Base-by-base conservation (phyloP, 2,888 invertebrate genomes). In the Limnephilus rhombicus region DNA sequence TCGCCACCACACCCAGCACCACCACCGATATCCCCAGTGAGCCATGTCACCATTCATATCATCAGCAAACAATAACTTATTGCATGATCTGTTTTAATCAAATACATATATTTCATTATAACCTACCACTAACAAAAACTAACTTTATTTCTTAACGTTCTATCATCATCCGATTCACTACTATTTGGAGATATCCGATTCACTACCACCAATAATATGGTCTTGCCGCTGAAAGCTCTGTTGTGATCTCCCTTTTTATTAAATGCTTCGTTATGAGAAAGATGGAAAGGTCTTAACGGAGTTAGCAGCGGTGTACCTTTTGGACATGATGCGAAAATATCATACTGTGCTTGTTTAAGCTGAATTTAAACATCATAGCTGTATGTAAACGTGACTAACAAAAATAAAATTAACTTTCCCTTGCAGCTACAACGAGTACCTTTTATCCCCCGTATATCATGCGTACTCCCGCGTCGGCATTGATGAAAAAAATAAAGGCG, bases 21-120 rank as follows among this genome's bases (percentile, higher is more conserved):
- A 96, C 96, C 89, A 95, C 95, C 92, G 95, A 95, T 87, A 95
- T 95, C 93, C 96, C 96, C 94, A 96, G 96, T 96, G 95, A 96
- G 53, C 3, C 68, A 68, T 2, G 2, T 11, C 9, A 7, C 68
- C n/a, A 24, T 4, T 68, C 68, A 24, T 37, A 68, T 68, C 68
- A 68, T 68, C 68, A 68, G n/a, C 68, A 68, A 68, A 18, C 24
- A 68, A 68, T 68, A 68, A 68, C 68, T 68, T 68, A n/a, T 24
- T n/a, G 68, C 68, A 68, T 68, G 68, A 18, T 68, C 68, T 68
- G 24, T 68, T 68, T 68, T 24, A 24, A 68, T 68, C 68, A 68
- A 68, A 68, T n/a, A 68, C 18, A 68, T 68, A 68, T 68, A 68
- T 68, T 68, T 68, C 68, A 68, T 68, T 68, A 68, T 9, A 68